Evolutionary conservation across 1,140 invertebrate genomes (phyloP).

Genomic region (Achatina immaculata): DNA sequence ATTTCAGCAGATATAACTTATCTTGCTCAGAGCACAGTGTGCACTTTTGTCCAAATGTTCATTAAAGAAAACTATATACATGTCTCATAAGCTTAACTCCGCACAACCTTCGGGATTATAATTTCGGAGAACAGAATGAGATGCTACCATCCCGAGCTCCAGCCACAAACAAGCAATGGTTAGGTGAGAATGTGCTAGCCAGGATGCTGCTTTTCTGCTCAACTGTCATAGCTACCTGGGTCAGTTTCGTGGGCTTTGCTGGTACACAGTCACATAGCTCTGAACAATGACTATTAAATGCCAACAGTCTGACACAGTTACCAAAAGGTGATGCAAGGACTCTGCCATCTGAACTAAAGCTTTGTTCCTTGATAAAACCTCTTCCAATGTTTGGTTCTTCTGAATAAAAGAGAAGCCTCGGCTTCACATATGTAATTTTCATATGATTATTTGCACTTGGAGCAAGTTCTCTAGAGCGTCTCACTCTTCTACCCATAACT

Average conservation of each 20-base stretch:
- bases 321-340: constrained; percentile 91
- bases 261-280: constrained; percentile 79
- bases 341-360: constrained; percentile 89
- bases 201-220: constrained; percentile 88
- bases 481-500: background rate
- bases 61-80: too few relatives aligned
- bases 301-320: constrained; percentile 84
- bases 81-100: too few relatives aligned
- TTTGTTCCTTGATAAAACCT: constrained; percentile 85
- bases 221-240: constrained; percentile 79
- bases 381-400: constrained; percentile 90
- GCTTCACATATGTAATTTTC: constrained; percentile 26
- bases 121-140: constrained; percentile 88
- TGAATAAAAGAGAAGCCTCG: constrained; percentile 85
- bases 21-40: too few relatives aligned
- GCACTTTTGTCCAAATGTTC: too few relatives aligned
- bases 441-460: background rate
- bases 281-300: constrained; percentile 82
- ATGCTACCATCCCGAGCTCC: constrained; percentile 89
- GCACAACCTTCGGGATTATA: constrained; percentile 73
- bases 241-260: constrained; percentile 64
- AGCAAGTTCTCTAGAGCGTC: constrained; percentile 16
- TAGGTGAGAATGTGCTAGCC: constrained; percentile 90
- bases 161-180: constrained; percentile 86
- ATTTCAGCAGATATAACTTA: too few relatives aligned